Evolutionary conservation across 2,113 vertebrate genomes (phyloP), one percentile per base, ranked within the genome.

Genomic region (Etheostoma cragini): DNA sequence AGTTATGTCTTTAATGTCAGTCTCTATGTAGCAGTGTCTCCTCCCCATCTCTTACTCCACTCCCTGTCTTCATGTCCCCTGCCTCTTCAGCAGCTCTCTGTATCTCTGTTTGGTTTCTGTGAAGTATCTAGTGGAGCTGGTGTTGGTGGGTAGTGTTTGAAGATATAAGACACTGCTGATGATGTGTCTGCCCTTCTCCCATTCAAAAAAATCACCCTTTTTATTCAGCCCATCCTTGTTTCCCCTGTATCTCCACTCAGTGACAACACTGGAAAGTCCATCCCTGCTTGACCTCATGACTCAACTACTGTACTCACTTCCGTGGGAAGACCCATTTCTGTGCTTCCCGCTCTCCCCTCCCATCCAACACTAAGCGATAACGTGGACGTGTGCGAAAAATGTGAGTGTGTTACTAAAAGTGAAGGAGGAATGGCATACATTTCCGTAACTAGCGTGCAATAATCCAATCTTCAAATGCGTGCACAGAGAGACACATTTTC

Each of bases 261-360:
- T 62, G 47, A 66, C 70, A 87, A 76, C 16, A 73, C 45, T 80
- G 91, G 90, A 91, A 91, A 90, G 82, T 87, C 90, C 86, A 33
- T 65, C 33, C 22, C 22, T 30, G 83, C 67, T 56, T 79, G 81
- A 91, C 86, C 80, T 66, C 65, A 38, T 85, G 82, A 83, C 82
- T 84, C 65, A 76, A 15, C 47, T 60, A 66, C 83, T 79, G 80
- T 61, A 67, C 57, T 6, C 69, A 52, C 60, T 73, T 65, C 72
- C 83, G 61, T 8, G 70, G 63, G 60, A 78, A 86, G 81, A 69
- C 26, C 60, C 15, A 1, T 3, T 1, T 19, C 10, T 69, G 42
- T 46, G 76, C 56, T 89, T 90, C 83, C 86, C 82, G 56, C 78
- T 84, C 67, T 62, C 47, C 5, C 68, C 45, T 24, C 78, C 47